A percentile compares a stretch with the other conserved stretches of the same genome.
Conservation (phyloP, 2,797 vertebrate species). For the Rhinatrema bivittatum region DNA sequence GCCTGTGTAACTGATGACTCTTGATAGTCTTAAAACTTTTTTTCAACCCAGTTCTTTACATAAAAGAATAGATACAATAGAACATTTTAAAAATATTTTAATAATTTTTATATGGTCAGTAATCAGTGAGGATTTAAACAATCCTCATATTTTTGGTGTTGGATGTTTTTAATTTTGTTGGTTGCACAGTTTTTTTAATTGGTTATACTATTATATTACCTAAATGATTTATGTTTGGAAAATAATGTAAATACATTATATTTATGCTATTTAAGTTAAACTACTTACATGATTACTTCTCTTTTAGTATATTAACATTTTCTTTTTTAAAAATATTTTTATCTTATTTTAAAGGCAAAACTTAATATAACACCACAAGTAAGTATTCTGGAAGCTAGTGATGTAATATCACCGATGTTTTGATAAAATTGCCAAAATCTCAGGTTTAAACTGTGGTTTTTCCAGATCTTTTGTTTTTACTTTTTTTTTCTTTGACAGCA, state of each 20-base stretch:
- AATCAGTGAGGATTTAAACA: conserved; percentile 48
- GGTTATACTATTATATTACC: conserved; percentile 48
- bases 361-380: conserved; percentile 16
- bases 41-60: conserved; percentile 53
- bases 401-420: conserved; percentile 41
- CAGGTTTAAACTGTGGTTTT: conserved; percentile 45
- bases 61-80: conserved; percentile 43
- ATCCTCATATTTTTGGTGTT: conserved; percentile 52
- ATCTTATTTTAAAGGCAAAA: conserved; percentile 37
- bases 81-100: conserved; percentile 57
- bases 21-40: conserved; percentile 60
- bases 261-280: conserved; percentile 70
- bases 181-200: conserved; percentile 44
- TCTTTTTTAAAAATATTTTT: conserved; percentile 37
- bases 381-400: conserved; percentile 34
- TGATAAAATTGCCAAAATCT: conserved; percentile 55
- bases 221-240: conserved; percentile 37
- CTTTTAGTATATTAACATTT: conserved; percentile 45
- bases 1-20: conserved; percentile 68
- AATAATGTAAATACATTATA: conserved; percentile 60
- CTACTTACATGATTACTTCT: conserved; percentile 43
- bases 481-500: no score
- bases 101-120: conserved; percentile 52
- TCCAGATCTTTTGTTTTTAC: conserved; percentile 33
- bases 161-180: conserved; percentile 48